A percentile compares a stretch with the other conserved stretches of the same genome.
Evolutionary conservation across 30 jellyfish, hydroid and myxozoan species (phyloP).

Genomic region (Phacellophora camtschatica): DNA sequence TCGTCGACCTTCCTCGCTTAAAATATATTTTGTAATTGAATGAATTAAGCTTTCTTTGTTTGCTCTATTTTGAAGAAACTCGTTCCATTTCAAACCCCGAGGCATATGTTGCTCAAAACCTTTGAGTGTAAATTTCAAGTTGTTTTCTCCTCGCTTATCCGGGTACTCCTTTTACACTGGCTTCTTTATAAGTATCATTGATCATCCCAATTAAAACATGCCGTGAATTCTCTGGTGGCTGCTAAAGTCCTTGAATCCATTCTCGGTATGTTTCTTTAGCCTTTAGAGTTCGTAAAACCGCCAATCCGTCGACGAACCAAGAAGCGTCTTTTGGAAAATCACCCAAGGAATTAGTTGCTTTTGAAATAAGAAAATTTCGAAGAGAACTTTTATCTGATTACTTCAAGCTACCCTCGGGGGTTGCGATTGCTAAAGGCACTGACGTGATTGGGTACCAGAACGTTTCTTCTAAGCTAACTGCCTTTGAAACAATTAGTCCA

Average conservation of each 20-base stretch:
- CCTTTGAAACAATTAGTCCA: constrained; percentile 58
- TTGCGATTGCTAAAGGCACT: constrained; percentile 12
- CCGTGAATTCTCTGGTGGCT: not conserved
- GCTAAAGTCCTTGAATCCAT: not conserved
- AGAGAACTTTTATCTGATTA: constrained; percentile 43
- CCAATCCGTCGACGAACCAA: constrained; percentile 30
- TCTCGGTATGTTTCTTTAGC: not conserved
- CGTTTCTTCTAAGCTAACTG: constrained; percentile 54
- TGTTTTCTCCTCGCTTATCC: constrained; percentile 28
- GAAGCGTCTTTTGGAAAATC: constrained; percentile 4
- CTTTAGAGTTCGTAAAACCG: constrained; percentile 24
- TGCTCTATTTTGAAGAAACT: constrained; percentile 18
- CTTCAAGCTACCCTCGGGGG: constrained; percentile 21
- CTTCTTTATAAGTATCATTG: constrained; percentile 9
- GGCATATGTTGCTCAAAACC: constrained; percentile 53
- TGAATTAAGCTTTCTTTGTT: constrained; percentile 20
- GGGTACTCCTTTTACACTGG: constrained; percentile 21
- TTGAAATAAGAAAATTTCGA: constrained; percentile 14
- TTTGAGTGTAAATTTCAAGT: not conserved
- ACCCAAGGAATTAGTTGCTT: not conserved
- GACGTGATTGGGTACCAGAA: constrained; percentile 23
- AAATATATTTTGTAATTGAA: not conserved
- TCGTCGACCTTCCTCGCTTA: constrained; percentile 26
- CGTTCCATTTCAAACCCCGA: constrained; percentile 22
- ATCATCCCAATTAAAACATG: constrained; percentile 9